Percentiles rank a stretch among this genome's conserved stretches.
Evolutionary conservation across 2,797 vertebrate species (phyloP).

Genomic region (Crenichthys baileyi): DNA sequence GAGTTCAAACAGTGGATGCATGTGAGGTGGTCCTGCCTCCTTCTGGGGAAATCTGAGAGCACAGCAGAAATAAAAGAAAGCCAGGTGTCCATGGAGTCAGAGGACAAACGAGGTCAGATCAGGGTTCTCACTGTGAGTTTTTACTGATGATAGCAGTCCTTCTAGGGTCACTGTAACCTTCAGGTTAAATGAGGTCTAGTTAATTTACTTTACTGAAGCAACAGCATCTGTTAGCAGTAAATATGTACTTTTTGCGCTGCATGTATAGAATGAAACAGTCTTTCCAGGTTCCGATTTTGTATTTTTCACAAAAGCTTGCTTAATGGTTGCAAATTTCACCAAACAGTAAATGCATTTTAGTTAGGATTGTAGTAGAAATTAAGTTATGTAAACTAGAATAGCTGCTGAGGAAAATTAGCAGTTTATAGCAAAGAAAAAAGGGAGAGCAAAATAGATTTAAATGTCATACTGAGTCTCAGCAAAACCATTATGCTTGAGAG

Average conservation of each 20-base stretch:
- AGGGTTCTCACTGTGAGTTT: constrained; percentile 24
- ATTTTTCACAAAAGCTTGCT: background rate
- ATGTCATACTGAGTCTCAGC: too few species aligned
- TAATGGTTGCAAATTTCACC: background rate
- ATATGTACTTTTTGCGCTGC: background rate
- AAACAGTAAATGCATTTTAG: background rate
- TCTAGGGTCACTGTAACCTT: constrained; percentile 24
- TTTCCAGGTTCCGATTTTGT: background rate
- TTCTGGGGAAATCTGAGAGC: constrained; percentile 62
- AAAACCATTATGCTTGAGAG: background rate
- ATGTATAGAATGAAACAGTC: background rate
- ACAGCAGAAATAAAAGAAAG: constrained; percentile 53
- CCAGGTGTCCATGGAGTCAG: constrained; percentile 50
- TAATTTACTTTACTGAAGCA: constrained; percentile 18
- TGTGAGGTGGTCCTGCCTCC: constrained; percentile 33
- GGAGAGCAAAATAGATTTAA: background rate
- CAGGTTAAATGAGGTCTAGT: constrained; percentile 23
- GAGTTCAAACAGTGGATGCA: constrained; percentile 52
- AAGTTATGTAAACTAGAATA: background rate
- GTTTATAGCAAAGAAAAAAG: background rate
- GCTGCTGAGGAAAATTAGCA: background rate
- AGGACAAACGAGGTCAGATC: constrained; percentile 55
- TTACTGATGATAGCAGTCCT: constrained; percentile 23
- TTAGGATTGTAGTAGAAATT: background rate
- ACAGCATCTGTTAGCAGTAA: background rate